Percentiles rank a stretch among this genome's conserved stretches.
Evolutionary conservation across 2,888 invertebrate genomes (phyloP).

Genomic region (Scaptomyza parva): DNA sequence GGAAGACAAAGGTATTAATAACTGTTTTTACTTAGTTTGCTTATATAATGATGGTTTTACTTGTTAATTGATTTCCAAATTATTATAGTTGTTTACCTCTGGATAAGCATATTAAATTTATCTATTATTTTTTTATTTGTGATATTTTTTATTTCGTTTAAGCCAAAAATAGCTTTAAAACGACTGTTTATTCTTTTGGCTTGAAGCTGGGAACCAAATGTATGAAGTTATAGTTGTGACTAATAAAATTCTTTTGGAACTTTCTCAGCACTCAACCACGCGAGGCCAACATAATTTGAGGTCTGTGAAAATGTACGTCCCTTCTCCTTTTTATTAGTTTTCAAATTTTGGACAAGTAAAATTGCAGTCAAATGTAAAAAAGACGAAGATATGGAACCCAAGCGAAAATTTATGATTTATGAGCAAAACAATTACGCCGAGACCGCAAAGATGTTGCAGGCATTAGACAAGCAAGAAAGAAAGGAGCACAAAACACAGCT

Average conservation of each 20-base stretch:
- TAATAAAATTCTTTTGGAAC: not conserved
- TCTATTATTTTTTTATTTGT: too few relatives aligned
- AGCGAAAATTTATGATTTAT: constrained; percentile 76
- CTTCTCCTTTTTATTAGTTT: constrained; percentile 28
- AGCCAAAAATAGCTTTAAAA: too few relatives aligned
- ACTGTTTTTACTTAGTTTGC: too few relatives aligned
- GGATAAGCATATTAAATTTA: too few relatives aligned
- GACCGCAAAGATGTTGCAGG: constrained; percentile 71
- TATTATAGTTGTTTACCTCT: too few relatives aligned
- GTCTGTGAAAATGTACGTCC: constrained; percentile 53
- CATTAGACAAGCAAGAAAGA: constrained; percentile 50
- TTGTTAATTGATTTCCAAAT: too few relatives aligned
- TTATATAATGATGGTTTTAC: too few relatives aligned
- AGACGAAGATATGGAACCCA: constrained; percentile 62
- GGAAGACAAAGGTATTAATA: too few relatives aligned
- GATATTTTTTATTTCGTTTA: too few relatives aligned
- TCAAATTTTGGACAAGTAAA: constrained; percentile 61
- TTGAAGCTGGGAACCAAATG: not conserved
- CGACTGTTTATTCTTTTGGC: too few relatives aligned
- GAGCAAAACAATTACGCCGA: constrained; percentile 72
- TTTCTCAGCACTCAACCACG: constrained; percentile 4
- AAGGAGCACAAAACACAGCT: constrained; percentile 28
- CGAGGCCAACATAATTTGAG: constrained; percentile 38
- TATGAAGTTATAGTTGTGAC: not conserved
- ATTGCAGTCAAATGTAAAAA: constrained; percentile 67